Conservation (phyloP, 1,140 invertebrate species). For the Caerostris darwini region DNA sequence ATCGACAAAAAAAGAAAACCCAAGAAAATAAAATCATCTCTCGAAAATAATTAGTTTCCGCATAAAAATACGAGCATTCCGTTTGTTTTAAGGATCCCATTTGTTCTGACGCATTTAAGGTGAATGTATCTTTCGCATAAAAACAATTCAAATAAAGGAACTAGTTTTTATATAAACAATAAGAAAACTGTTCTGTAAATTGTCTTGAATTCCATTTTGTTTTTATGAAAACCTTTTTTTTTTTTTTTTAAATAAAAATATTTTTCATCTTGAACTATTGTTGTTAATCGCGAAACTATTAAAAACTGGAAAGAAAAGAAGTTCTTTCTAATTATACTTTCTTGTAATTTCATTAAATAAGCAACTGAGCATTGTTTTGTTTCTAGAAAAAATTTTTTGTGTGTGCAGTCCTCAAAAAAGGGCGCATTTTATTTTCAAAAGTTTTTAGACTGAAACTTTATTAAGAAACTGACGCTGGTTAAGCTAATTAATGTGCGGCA, state of each 20-base stretch:
- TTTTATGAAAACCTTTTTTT: background rate
- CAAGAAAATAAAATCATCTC: too few species aligned
- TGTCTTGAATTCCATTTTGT: background rate
- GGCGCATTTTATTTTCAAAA: slow-evolving; percentile 32
- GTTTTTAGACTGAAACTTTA: slow-evolving; percentile 52
- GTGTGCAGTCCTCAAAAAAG: background rate
- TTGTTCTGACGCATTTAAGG: too few species aligned
- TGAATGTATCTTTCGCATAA: too few species aligned
- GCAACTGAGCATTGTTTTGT: background rate
- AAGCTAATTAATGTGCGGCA: slow-evolving; percentile 44
- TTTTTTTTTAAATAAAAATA: background rate
- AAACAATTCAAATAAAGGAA: too few species aligned
- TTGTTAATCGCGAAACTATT: background rate
- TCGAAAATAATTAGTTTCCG: too few species aligned
- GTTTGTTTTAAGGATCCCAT: too few species aligned
- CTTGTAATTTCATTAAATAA: slow-evolving; percentile 51
- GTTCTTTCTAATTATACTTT: slow-evolving; percentile 24
- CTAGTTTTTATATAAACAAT: background rate
- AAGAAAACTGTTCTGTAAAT: background rate
- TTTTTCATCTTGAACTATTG: background rate
- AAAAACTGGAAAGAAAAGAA: background rate
- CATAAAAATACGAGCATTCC: too few species aligned
- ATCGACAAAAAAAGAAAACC: too few species aligned
- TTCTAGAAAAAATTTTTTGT: background rate
- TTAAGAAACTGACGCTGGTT: slow-evolving; percentile 58